phyloP scores from a whole-genome alignment of 2,797 vertebrate genomes.

The Pseudocheirus occidentalis region DNA sequence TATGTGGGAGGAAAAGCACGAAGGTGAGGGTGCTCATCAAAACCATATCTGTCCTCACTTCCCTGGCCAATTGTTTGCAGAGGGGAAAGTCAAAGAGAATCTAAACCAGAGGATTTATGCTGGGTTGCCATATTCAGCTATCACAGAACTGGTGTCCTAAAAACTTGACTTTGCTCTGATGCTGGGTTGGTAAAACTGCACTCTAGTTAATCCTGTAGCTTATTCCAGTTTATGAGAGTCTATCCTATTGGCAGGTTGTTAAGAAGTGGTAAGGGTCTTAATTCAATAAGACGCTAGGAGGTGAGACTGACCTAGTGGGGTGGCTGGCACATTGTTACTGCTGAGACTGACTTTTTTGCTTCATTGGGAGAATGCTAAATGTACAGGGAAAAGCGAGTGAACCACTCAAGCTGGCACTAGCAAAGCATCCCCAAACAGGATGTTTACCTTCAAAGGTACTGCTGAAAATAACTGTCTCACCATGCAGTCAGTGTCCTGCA shows the following conservation, averaged over 20 bases:
- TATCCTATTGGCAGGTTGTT: neutral
- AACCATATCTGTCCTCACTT: neutral
- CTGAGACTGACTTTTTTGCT: slow-evolving; percentile 3
- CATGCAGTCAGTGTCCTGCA: neutral
- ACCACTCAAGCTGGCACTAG: neutral
- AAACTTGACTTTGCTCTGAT: neutral
- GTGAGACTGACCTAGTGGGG: neutral
- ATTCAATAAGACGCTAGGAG: neutral
- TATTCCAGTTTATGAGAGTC: neutral
- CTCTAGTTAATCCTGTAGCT: neutral
- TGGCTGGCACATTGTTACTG: neutral
- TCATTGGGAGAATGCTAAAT: neutral
- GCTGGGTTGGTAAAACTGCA: neutral
- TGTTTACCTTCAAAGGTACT: neutral
- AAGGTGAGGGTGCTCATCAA: neutral
- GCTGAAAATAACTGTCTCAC: slow-evolving; percentile 4
- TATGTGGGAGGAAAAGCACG: neutral
- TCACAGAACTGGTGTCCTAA: neutral
- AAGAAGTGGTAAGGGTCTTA: neutral
- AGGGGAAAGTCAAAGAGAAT: neutral
- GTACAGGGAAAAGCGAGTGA: neutral
- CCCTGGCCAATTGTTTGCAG: neutral
- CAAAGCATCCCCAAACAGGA: neutral
- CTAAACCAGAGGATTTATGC: neutral
- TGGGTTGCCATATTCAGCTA: neutral